Conservation (phyloP, 2,797 vertebrate genomes). For the Megaceryle alcyon region DNA sequence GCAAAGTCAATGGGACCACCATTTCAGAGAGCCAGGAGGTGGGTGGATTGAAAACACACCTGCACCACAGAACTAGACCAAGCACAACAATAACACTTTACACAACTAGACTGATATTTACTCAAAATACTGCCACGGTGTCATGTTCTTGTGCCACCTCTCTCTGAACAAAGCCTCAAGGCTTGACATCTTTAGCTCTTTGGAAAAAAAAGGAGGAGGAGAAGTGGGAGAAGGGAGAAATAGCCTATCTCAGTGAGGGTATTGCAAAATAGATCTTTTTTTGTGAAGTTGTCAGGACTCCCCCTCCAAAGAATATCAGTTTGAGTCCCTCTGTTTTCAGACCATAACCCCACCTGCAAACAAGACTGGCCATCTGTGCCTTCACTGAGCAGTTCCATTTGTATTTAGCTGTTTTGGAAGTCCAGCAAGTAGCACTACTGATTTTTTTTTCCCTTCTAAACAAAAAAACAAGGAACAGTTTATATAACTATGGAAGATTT, state of each 20-base stretch:
- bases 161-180: background rate
- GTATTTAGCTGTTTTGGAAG: background rate
- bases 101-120: background rate
- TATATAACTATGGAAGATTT: background rate
- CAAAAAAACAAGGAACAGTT: background rate
- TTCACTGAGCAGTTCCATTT: background rate
- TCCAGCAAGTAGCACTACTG: background rate
- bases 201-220: background rate
- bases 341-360: background rate
- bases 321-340: background rate
- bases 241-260: background rate
- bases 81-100: background rate
- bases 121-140: background rate
- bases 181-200: background rate
- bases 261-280: background rate
- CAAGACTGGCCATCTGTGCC: background rate
- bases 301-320: background rate
- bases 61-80: fast-evolving
- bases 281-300: background rate
- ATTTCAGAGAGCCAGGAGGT: background rate
- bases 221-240: background rate
- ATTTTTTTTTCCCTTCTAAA: background rate
- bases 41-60: background rate
- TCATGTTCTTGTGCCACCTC: background rate
- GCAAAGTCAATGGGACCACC: background rate